Percentiles rank a stretch among this genome's conserved stretches.
phyloP scores from a whole-genome alignment of 2,888 invertebrate genomes.

The Tenthredo scrophulariae region DNA sequence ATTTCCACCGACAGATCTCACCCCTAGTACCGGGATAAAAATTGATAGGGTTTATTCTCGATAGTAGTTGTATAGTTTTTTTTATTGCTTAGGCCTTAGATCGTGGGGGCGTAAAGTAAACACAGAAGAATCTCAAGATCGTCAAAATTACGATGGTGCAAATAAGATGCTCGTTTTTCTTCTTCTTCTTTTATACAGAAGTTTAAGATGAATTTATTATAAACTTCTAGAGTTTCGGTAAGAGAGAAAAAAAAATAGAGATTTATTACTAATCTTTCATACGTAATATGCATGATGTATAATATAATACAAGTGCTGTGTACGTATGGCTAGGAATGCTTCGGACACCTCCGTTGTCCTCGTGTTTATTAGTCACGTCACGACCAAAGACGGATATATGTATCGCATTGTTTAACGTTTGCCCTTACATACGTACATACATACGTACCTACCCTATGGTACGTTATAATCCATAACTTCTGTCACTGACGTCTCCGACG shows the following conservation, averaged over 20 bases:
- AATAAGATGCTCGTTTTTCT: not conserved
- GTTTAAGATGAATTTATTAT: not conserved
- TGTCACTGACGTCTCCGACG: slow-evolving; percentile 27
- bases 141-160: no score
- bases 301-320: not conserved
- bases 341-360: not conserved
- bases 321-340: not conserved
- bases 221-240: not conserved
- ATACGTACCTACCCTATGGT: not conserved
- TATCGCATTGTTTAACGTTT: slow-evolving; percentile 35
- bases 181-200: not conserved
- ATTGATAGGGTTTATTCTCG: not conserved
- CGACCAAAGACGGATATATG: slow-evolving; percentile 22
- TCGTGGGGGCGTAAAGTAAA: not conserved
- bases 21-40: not conserved
- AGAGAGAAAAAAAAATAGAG: not conserved
- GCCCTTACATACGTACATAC: slow-evolving; percentile 2
- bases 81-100: not conserved
- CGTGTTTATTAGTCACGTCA: slow-evolving; percentile 39
- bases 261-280: not conserved
- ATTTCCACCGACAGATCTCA: not conserved
- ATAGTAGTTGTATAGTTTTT: no score
- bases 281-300: not conserved
- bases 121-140: not conserved
- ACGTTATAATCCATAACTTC: slow-evolving; percentile 4